Evolutionary conservation across 2,888 invertebrate species (phyloP).

Genomic region (Subacronicta megacephala): DNA sequence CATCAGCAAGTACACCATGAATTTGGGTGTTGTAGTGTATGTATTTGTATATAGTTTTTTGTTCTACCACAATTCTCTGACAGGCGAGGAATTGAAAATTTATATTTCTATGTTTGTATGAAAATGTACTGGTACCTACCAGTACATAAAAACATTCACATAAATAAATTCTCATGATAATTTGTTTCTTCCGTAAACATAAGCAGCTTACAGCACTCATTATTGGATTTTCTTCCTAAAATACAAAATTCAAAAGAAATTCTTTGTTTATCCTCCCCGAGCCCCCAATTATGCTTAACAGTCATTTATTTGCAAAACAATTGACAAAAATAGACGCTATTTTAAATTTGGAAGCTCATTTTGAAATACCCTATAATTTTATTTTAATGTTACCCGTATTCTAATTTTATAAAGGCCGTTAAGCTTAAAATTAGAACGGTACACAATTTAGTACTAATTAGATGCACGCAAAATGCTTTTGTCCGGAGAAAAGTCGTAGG

Average conservation of each 20-base stretch:
- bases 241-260: constrained; percentile 5
- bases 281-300: constrained; percentile 10
- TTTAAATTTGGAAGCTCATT: constrained; percentile 27
- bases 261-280: constrained; percentile 19
- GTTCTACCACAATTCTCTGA: too few species aligned
- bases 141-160: too few species aligned
- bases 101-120: too few species aligned
- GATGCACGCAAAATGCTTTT: constrained; percentile 37
- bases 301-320: constrained; percentile 38
- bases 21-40: too few species aligned
- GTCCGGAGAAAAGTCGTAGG: constrained; percentile 54
- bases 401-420: constrained; percentile 25
- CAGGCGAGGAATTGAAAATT: too few species aligned
- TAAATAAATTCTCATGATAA: too few species aligned
- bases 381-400: constrained; percentile 19
- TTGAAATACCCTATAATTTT: constrained; percentile 38
- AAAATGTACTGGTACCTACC: too few species aligned
- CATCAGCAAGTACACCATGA: too few species aligned
- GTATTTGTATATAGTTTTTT: too few species aligned
- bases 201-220: constrained; percentile 4
- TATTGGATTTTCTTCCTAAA: constrained; percentile 2
- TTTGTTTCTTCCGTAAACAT: not conserved
- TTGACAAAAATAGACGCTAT: constrained; percentile 26
- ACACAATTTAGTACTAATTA: constrained; percentile 31
- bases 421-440: constrained; percentile 18